Percentiles rank a stretch among this genome's conserved stretches.
These are phyloP conservation scores for Apis laboriosa DNA, from an alignment of 1,140 invertebrate species.

Conservation along the genomic window DNA sequence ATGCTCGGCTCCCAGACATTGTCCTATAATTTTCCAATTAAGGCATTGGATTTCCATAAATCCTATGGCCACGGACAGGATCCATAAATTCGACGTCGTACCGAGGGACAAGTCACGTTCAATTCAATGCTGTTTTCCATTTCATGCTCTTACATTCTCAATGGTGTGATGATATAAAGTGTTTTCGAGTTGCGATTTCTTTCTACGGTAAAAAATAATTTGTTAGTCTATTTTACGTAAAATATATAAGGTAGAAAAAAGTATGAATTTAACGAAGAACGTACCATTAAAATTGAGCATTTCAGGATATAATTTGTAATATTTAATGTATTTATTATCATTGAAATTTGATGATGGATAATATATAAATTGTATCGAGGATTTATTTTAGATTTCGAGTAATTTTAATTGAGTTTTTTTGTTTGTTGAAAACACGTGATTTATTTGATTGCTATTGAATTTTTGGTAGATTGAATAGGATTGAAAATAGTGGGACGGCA, in stretches of 20 bases:
- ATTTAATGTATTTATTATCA: too few relatives aligned
- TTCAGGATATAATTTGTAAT: too few relatives aligned
- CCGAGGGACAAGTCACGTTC: constrained; percentile 69
- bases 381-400: neutral
- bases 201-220: too few relatives aligned
- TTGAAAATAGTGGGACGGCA: neutral
- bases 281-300: too few relatives aligned
- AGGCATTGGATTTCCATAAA: constrained; percentile 76
- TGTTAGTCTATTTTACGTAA: too few relatives aligned
- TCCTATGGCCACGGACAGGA: constrained; percentile 59
- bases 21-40: constrained; percentile 77
- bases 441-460: neutral
- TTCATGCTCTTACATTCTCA: constrained; percentile 36
- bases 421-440: neutral
- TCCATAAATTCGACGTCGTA: constrained; percentile 72
- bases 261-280: too few relatives aligned
- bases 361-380: neutral
- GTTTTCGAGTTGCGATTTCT: too few relatives aligned
- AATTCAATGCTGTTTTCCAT: constrained; percentile 67
- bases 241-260: too few relatives aligned
- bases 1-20: constrained; percentile 59
- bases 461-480: neutral
- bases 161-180: too few relatives aligned
- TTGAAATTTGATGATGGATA: too few relatives aligned
- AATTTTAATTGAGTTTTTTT: neutral